Evolutionary conservation across 1,140 invertebrate species (phyloP).

Genomic region (Drosophila truncata): DNA sequence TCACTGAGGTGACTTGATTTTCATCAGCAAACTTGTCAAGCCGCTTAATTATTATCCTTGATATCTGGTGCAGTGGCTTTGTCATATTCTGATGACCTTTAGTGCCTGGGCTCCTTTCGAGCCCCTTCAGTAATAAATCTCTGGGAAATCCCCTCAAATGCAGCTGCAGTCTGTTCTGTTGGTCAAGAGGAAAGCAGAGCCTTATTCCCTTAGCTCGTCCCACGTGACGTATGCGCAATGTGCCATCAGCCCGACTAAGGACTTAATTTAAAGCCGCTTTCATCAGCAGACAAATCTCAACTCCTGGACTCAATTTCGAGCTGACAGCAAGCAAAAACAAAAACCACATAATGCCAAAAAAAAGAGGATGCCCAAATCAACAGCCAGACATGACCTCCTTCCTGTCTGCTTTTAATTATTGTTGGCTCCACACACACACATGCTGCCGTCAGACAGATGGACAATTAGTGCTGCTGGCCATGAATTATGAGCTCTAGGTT

Average conservation of each 20-base stretch:
- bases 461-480: slow-evolving; percentile 54
- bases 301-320: slow-evolving; percentile 23
- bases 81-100: slow-evolving; percentile 24
- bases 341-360: neutral
- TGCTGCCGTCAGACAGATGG: slow-evolving; percentile 34
- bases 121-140: slow-evolving; percentile 41
- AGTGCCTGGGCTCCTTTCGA: neutral
- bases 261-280: slow-evolving; percentile 61
- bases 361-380: neutral
- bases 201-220: neutral
- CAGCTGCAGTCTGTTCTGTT: slow-evolving; percentile 32
- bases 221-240: slow-evolving; percentile 56
- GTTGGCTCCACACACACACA: slow-evolving; percentile 13
- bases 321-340: slow-evolving; percentile 26
- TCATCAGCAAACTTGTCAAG: slow-evolving; percentile 6
- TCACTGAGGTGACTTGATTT: neutral
- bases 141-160: slow-evolving; percentile 35
- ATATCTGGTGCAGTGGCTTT: slow-evolving; percentile 12
- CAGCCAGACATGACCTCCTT: slow-evolving; percentile 9
- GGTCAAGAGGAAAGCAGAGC: slow-evolving; percentile 10
- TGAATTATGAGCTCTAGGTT: slow-evolving; percentile 45
- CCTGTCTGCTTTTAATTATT: slow-evolving; percentile 47
- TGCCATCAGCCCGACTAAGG: slow-evolving; percentile 20
- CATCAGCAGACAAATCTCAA: slow-evolving; percentile 33
- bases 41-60: slow-evolving; percentile 13